phyloP scores from a whole-genome alignment of 1,140 invertebrate species.

The Mylabris phalerata region DNA sequence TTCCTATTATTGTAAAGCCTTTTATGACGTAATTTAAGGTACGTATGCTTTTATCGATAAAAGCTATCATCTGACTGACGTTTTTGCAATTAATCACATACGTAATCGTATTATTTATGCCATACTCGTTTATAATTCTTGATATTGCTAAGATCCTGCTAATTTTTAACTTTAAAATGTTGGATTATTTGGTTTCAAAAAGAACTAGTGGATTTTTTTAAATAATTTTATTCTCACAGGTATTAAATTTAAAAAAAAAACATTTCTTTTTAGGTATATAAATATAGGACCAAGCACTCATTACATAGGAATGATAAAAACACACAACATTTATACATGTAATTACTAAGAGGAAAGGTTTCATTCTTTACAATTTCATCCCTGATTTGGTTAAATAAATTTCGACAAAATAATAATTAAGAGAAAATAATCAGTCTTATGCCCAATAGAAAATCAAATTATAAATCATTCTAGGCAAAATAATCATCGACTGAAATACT shows the following conservation, averaged over 20 bases:
- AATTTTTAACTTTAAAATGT: too few relatives aligned
- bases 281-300: constrained; percentile 16
- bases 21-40: too few relatives aligned
- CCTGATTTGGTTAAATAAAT: constrained; percentile 9
- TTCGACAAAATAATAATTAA: background rate
- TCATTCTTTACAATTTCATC: constrained; percentile 1
- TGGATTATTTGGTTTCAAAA: too few relatives aligned
- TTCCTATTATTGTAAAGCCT: too few relatives aligned
- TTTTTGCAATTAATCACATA: too few relatives aligned
- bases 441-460: background rate
- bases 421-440: constrained; percentile 7
- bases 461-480: too few relatives aligned
- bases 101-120: too few relatives aligned
- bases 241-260: constrained; percentile 17
- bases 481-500: background rate
- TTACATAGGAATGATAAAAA: constrained; percentile 16
- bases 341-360: constrained; percentile 6
- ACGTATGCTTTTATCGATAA: too few relatives aligned
- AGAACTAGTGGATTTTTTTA: background rate
- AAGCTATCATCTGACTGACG: too few relatives aligned
- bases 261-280: constrained; percentile 11
- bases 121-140: too few relatives aligned
- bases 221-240: constrained; percentile 14
- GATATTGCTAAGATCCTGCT: too few relatives aligned
- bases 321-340: constrained; percentile 15